Evolutionary conservation across 2,113 vertebrate genomes (phyloP).

Genomic region (Cacatua alba): DNA sequence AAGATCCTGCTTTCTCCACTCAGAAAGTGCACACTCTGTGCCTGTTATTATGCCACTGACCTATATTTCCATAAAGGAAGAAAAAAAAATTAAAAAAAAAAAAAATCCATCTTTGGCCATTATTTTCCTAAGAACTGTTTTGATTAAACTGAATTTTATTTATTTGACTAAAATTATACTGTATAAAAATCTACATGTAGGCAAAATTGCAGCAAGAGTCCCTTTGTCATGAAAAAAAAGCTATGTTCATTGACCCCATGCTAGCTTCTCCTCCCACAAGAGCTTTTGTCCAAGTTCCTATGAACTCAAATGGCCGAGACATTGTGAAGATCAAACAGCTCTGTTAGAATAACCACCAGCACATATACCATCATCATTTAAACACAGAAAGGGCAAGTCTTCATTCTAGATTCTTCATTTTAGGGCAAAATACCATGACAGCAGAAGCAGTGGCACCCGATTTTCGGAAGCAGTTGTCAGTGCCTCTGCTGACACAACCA

Average conservation of each 20-base stretch:
- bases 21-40: neutral
- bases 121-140: neutral
- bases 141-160: neutral
- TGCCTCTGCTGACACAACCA: neutral
- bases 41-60: neutral
- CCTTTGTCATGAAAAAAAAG: neutral
- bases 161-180: neutral
- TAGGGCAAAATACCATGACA: neutral
- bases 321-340: neutral
- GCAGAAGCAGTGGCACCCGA: neutral
- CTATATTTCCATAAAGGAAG: neutral
- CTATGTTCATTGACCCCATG: neutral
- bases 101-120: neutral
- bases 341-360: neutral
- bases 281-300: neutral
- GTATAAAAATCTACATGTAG: neutral
- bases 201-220: neutral
- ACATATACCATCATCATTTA: rapidly evolving
- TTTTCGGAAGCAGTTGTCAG: neutral
- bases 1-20: neutral
- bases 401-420: neutral
- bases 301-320: neutral
- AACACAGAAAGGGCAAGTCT: neutral
- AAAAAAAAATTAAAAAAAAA: neutral
- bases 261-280: neutral